Percentiles rank a stretch among this genome's conserved stretches.
Conservation (phyloP, 1,140 invertebrate genomes). For the Medauroidea extradentata region DNA sequence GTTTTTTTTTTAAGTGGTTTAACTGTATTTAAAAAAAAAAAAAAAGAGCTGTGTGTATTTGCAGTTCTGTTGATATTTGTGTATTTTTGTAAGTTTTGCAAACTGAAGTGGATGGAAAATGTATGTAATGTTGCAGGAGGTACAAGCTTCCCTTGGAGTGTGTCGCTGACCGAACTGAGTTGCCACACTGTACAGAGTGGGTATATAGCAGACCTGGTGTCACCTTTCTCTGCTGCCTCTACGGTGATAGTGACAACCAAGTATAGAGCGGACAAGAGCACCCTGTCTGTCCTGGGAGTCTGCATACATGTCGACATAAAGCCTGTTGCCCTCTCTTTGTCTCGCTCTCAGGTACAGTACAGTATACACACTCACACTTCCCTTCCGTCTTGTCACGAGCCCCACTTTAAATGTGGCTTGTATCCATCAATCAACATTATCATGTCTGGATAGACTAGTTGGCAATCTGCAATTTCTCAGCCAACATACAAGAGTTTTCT, state of each 20-base stretch:
- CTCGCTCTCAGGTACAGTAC: slow-evolving; percentile 51
- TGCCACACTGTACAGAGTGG: slow-evolving; percentile 49
- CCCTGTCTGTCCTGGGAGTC: slow-evolving; percentile 42
- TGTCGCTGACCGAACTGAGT: slow-evolving; percentile 49
- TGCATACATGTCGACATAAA: slow-evolving; percentile 56
- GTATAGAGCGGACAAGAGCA: not conserved
- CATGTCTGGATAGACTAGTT: no score
- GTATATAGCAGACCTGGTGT: slow-evolving; percentile 46
- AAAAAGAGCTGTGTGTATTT: not conserved
- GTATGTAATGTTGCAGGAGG: slow-evolving; percentile 37
- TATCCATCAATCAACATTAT: no score
- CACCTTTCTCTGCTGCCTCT: slow-evolving; percentile 52
- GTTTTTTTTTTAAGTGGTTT: no score
- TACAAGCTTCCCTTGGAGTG: slow-evolving; percentile 55
- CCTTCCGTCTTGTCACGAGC: no score
- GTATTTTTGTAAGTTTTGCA: not conserved
- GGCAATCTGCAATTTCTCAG: no score
- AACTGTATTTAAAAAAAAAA: no score
- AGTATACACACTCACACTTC: no score
- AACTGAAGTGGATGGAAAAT: not conserved
- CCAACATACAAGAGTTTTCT: no score
- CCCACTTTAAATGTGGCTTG: no score
- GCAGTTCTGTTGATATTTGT: not conserved
- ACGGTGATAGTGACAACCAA: slow-evolving; percentile 45
- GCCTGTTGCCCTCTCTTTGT: slow-evolving; percentile 49